Evolutionary conservation across 2,797 vertebrate species (phyloP), one percentile per base, ranked within the genome.

Genomic region (Pseudomugil tenellus): DNA sequence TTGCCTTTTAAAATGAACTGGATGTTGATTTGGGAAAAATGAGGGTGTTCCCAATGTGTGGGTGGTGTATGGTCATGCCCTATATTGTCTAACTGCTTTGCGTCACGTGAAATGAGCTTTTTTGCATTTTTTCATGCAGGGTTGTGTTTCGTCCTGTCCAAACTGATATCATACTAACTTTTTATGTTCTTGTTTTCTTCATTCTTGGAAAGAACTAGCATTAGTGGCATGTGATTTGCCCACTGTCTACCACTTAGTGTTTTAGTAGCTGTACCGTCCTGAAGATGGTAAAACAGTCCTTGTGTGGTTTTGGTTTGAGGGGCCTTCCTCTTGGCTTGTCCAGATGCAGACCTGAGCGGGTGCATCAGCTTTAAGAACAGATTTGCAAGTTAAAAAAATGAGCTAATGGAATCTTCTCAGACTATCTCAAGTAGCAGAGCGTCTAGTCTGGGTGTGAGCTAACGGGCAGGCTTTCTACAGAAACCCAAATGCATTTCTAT

Each of bases 101-200:
- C 58, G 39, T 78, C 46, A 70, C 59, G 64, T 10, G n/a, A 74
- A 61, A 67, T 70, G 63, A 7, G 31, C 58, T 64, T 3, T n/a
- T 57, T 63, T 69, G 64, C 81, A 86, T 90, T 85, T 83, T 84
- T 89, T 17, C 7, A 83, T 72, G 56, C 79, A 58, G 21, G 72
- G 81, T 86, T 87, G 39, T 35, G 84, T 89, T 90, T 58, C 70
- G 86, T 91, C 86, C 83, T 88, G 84, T 63, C 87, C 72, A 53
- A 57, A 74, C 65, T 74, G 56, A 31, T 68, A 67, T 81, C 84
- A 43, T 37, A 25, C 58, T 39, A 34, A 64, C 61, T 59, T 69
- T 67, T 67, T 72, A 68, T 63, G 52, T 34, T 58, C 63, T 34
- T 57, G 23, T 49, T 68, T 58, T 70, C 48, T 59, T 58, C 13